These are phyloP conservation scores for Lasiommata megera DNA, from an alignment of 2,888 invertebrate species.

Conservation along the genomic window DNA sequence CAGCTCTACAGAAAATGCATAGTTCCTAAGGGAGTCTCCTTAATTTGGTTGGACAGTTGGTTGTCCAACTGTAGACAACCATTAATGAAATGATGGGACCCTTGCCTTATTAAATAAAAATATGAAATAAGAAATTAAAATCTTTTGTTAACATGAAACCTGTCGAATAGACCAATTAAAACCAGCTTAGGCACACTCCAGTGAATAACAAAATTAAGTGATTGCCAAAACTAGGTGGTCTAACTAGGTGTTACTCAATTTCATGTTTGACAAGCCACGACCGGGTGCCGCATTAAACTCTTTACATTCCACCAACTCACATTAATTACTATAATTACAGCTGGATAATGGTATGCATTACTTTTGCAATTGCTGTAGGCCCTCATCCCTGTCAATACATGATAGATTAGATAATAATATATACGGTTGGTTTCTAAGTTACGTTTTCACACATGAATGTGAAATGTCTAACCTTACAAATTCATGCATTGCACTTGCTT, in stretches of 20 bases:
- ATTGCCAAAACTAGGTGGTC: conserved; percentile 4
- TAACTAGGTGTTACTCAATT: neutral
- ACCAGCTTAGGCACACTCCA: conserved; percentile 5
- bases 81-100: neutral
- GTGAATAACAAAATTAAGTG: conserved; percentile 2
- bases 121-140: too few relatives aligned
- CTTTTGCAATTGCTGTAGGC: conserved; percentile 33
- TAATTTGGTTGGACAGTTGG: too few relatives aligned
- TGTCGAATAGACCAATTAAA: conserved; percentile 3
- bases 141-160: neutral
- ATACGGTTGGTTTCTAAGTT: conserved; percentile 43
- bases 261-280: neutral
- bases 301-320: conserved; percentile 11
- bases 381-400: conserved; percentile 52
- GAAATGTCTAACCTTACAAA: conserved; percentile 43
- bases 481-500: too few relatives aligned
- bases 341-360: conserved; percentile 22
- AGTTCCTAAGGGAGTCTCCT: too few relatives aligned
- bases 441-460: conserved; percentile 54
- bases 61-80: too few relatives aligned
- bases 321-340: conserved; percentile 27
- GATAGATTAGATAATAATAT: conserved; percentile 54
- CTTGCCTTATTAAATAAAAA: too few relatives aligned
- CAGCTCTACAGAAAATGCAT: too few relatives aligned
- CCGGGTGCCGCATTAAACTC: neutral